Base-by-base conservation (phyloP, 2,113 vertebrate genomes). In the Siniperca knerii region DNA sequence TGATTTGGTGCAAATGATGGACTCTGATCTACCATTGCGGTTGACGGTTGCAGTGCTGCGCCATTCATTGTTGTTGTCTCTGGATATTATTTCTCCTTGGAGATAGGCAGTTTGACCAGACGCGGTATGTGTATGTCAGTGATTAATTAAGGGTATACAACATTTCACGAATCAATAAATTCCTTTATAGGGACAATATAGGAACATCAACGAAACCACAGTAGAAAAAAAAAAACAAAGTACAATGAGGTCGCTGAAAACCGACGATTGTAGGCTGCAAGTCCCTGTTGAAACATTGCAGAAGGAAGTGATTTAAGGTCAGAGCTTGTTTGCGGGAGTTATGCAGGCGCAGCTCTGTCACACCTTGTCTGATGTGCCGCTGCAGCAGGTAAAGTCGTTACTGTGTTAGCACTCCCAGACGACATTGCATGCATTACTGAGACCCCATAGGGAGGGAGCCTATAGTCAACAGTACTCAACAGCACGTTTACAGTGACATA, bases 1-100 rank as follows among this genome's bases (percentile, higher is more conserved):
- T 44, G 29, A 73, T 18, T 89, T 70, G 40, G 25, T 72, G 79
- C 83, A 83, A 83, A 85, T 35, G 76, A 81, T 52, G 52, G 73
- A 55, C 75, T 52, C 54, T 55, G 72, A n/a, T 81, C 35, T 87
- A 42, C 25, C 69, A 75, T 70, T 90, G 89, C 90, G 64, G 87
- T 18, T 84, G 72, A 75, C 37, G 73, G 86, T 83, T 89, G 91
- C 93, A 66, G 89, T 87, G 88, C 84, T 93, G 92, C 93, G 84
- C 87, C 89, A 90, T 69, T 81, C 87, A 25, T 75, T 71, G 83
- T 79, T 82, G 87, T 76, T 79, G 70, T 88, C 82, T 61, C 60
- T 78, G 76, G 72, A 6, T 80, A 10, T 13, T 21, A 40, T 77
- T 79, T 89, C 84, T 91, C 86, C 82, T 85, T 84, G 83, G 79